Percentiles rank a stretch among this genome's conserved stretches.
phyloP scores from a whole-genome alignment of 2,888 invertebrate genomes.

The Drosophila dives region DNA sequence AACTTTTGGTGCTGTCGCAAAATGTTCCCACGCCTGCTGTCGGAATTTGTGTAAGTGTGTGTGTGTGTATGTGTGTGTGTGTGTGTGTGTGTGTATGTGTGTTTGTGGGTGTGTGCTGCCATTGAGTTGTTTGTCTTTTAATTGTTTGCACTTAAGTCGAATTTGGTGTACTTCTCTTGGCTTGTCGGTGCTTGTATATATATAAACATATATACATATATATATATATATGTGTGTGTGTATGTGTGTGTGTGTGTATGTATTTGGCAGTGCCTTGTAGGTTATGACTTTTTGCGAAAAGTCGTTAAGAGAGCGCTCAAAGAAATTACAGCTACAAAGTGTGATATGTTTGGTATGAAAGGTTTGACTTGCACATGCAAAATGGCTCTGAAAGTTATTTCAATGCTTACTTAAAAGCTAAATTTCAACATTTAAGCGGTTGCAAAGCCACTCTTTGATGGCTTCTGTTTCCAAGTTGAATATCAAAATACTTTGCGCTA shows the following conservation, averaged over 20 bases:
- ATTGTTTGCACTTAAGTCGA: conserved; percentile 78
- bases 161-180: conserved; percentile 56
- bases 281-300: conserved; percentile 74
- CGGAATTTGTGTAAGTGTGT: conserved; percentile 16
- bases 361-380: conserved; percentile 14
- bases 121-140: conserved; percentile 79
- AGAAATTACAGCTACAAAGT: conserved; percentile 69
- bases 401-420: conserved; percentile 2
- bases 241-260: conserved; percentile 24
- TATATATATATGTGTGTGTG: background rate
- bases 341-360: conserved; percentile 34
- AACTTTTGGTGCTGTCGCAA: conserved; percentile 65
- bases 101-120: conserved; percentile 30
- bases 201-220: too few species aligned
- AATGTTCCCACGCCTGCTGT: conserved; percentile 49
- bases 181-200: conserved; percentile 33
- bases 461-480: too few species aligned
- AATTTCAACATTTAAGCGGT: conserved; percentile 9
- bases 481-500: background rate
- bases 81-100: background rate
- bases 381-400: background rate
- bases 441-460: background rate
- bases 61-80: background rate
- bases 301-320: conserved; percentile 66
- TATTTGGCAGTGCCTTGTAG: conserved; percentile 43